phyloP scores from a whole-genome alignment of 2,113 vertebrate genomes.

The Malurus melanocephalus region DNA sequence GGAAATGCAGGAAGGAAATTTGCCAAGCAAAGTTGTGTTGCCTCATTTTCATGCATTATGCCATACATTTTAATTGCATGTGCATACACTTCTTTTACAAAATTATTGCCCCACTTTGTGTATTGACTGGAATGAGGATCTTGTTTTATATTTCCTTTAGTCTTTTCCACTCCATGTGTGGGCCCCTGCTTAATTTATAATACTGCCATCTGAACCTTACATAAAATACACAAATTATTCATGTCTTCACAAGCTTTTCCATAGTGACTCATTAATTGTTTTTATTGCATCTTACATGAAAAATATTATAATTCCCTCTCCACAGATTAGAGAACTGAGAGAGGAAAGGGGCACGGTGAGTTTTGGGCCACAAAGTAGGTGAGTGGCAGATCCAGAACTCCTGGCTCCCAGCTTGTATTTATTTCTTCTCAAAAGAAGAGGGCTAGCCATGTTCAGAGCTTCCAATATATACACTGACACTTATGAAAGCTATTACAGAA shows the following conservation, averaged over 20 bases:
- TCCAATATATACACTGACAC: background rate
- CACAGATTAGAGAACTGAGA: background rate
- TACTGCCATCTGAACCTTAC: background rate
- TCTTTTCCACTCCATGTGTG: background rate
- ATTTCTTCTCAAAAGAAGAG: background rate
- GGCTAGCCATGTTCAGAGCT: background rate
- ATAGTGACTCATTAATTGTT: constrained; percentile 25
- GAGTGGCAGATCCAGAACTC: background rate
- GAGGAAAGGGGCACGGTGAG: background rate
- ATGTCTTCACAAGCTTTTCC: constrained; percentile 18
- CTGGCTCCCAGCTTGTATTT: background rate
- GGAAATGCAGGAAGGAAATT: background rate
- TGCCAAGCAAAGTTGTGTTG: background rate
- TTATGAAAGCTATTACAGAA: background rate
- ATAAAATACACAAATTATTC: constrained; percentile 34
- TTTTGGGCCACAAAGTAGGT: background rate
- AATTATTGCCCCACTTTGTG: background rate
- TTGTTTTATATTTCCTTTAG: background rate
- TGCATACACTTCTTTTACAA: background rate
- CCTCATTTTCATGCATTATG: background rate
- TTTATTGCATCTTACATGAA: background rate
- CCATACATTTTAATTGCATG: background rate
- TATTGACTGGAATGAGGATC: background rate
- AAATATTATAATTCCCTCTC: background rate
- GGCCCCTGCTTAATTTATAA: background rate